A percentile compares a stretch with the other conserved stretches of the same genome.
phyloP scores from a whole-genome alignment of 2,113 vertebrate species.

The Trichomycterus rosablanca region DNA sequence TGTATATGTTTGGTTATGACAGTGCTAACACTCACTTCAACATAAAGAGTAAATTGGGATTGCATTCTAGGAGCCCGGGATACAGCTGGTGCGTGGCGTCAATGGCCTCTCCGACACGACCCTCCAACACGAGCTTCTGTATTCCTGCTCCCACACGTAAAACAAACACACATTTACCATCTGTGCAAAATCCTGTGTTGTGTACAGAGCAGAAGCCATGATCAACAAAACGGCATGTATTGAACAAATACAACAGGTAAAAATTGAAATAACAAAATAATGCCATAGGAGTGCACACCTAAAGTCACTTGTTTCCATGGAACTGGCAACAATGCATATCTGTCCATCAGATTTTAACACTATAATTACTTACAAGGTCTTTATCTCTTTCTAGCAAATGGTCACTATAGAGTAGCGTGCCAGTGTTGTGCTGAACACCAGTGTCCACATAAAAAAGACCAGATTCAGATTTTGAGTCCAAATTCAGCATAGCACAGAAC shows the following conservation, averaged over 20 bases:
- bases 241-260: neutral
- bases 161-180: slow-evolving; percentile 2
- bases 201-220: neutral
- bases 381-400: no score
- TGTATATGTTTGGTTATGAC: neutral
- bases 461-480: no score
- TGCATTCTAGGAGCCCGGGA: slow-evolving; percentile 90
- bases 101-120: slow-evolving; percentile 93
- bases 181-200: neutral
- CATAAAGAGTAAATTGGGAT: slow-evolving; percentile 97
- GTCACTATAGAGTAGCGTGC: no score
- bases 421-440: no score
- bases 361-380: no score
- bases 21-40: slow-evolving; percentile 82
- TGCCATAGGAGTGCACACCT: neutral
- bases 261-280: neutral
- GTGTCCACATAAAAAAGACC: no score
- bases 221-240: neutral
- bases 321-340: no score
- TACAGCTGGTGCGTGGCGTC: slow-evolving; percentile 93
- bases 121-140: slow-evolving; percentile 96
- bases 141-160: slow-evolving; percentile 64
- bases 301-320: neutral
- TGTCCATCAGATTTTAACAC: no score
- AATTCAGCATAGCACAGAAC: no score